phyloP scores from a whole-genome alignment of 2,113 vertebrate species.

The Cyprinodon brontotheroides region DNA sequence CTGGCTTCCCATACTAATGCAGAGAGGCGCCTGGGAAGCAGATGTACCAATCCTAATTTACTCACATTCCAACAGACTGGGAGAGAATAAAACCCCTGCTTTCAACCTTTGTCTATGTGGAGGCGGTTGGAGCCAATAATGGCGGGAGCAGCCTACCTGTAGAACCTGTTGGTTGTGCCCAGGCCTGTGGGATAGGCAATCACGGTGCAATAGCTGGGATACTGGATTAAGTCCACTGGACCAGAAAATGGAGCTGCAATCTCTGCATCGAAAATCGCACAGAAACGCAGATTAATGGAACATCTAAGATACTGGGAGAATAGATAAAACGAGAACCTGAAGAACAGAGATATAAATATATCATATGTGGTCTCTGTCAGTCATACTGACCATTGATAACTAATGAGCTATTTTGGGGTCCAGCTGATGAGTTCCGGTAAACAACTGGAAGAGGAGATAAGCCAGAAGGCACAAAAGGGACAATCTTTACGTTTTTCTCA shows the following conservation, averaged over 20 bases:
- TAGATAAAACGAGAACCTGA: background rate
- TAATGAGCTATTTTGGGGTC: too few species aligned
- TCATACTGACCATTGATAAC: too few species aligned
- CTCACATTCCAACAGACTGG: background rate
- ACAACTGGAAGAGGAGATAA: too few species aligned
- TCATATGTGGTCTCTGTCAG: too few species aligned
- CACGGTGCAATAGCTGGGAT: constrained; percentile 93
- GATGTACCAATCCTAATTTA: background rate
- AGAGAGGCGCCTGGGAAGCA: constrained; percentile 86
- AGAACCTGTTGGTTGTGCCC: constrained; percentile 93
- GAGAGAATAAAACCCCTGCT: background rate
- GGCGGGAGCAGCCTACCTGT: constrained; percentile 83
- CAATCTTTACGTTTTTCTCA: too few species aligned
- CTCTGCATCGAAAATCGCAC: constrained; percentile 75
- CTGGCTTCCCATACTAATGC: constrained; percentile 95
- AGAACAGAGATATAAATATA: background rate
- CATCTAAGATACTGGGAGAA: background rate
- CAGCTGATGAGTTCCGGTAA: too few species aligned
- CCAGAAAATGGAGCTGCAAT: constrained; percentile 91
- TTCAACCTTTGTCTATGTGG: background rate
- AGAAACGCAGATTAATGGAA: background rate
- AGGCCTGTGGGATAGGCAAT: constrained; percentile 95
- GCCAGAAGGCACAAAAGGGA: too few species aligned
- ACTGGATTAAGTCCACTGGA: constrained; percentile 90
- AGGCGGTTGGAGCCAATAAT: background rate